Base-by-base conservation (phyloP, 2,888 invertebrate genomes). In the Trachelus stipa region DNA sequence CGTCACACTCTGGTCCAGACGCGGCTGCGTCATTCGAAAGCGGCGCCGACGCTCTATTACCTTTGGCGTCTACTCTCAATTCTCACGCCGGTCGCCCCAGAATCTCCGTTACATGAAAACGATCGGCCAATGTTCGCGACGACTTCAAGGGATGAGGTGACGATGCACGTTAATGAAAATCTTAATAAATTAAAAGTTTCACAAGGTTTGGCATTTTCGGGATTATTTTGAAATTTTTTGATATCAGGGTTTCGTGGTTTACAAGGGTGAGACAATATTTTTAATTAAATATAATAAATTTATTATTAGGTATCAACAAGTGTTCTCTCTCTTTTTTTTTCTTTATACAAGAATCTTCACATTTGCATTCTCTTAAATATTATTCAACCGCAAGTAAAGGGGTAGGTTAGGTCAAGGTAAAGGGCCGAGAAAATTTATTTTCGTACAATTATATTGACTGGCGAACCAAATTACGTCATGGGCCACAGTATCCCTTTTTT, bases 301-400 rank as follows among this genome's bases (percentile, higher is more conserved):
- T 89, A 88, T 86, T 88, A 86, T 87, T 88, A 87, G 83, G 79
- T 87, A 86, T 89, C 89, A 91, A 91, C 91, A 91, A 89, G 83
- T 88, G 9, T 56, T 56, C 56, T 56, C 56, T 56, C 56, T 23
- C 56, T 40, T 40, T 4, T 56, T 9, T 56, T 1, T 56, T 12
- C 9, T 56, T 85, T 89, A 87, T 88, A 89, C 90, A 90, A 84
- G 82, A 82, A 80, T 87, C 80, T 82, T 84, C 84, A 77, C 83
- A 77, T 81, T 76, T 77, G 83, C 81, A 79, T 82, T 84, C 79
- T 76, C 85, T 88, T 88, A 89, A 85, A 88, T 87, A 89, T 85
- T 87, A 87, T 89, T 86, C 87, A 87, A 85, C 88, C 84, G 85
- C 82, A 81, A 83, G 80, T 82, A 80, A 82, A 84, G 69, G 69